Evolutionary conservation across 92 coral and sea anemone genomes (phyloP), one percentile per base, ranked within the genome.

Genomic region (Parazoanthus atlanticus): DNA sequence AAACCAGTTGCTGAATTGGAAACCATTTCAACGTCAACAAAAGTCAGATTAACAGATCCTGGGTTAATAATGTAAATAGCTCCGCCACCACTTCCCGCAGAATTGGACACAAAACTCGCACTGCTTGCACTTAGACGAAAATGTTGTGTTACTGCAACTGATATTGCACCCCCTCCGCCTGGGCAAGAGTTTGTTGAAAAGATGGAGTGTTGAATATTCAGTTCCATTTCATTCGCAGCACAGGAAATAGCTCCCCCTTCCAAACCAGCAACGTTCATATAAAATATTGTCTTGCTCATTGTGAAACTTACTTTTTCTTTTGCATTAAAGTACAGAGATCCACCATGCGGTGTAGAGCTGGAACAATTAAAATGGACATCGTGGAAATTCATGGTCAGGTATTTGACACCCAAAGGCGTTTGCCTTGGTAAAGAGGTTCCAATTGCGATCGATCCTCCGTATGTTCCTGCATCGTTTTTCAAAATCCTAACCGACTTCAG

Each of bases 361-460:
- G 85, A 86, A 21, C 46, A 6, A 70, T 77, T 90, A n/a, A 86
- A 86, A 33, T 33, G 77, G 29, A 74, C 79, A 13, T 79, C 90
- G 47, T 86, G 76, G 70, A 72, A 80, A 32, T 54, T 10, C 33
- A 38, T 25, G 6, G 31, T 23, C 30, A 81, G 74, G 2, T 81
- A n/a, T 8, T 81, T 28, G 32, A 81, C 85, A 34, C 85, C 85
- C 17, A 80, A 29, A 5, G 83, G 32, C 12, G 54, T 15, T 49
- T 46, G 36, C 0, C 10, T 3, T 10, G 10, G 10, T 26, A 28
- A 23, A 25, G 85, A 56, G 10, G 74, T 56, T 81, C 85, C 85
- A 33, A 81, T 61, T 23, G 85, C 85, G 4, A 56, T 58, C 31
- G 49, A 2, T 2, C 85, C 85, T 23, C 85, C 85, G 13, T 19